A percentile compares a stretch with the other conserved stretches of the same genome.
Evolutionary conservation across 2,797 vertebrate genomes (phyloP).

Genomic region (Poliocrania exsul): DNA sequence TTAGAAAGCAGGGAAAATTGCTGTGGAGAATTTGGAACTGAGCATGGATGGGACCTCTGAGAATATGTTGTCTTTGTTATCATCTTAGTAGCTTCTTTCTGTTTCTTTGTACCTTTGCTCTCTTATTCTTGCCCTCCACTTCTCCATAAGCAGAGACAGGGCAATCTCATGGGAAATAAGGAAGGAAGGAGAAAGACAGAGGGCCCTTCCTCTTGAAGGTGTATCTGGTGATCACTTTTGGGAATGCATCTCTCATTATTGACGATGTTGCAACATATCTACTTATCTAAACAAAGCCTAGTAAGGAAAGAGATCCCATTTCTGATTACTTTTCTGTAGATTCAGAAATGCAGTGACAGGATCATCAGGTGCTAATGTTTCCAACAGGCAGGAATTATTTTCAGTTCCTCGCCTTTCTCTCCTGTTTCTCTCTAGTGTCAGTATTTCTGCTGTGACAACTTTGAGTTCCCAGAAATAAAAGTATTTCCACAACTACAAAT

Average conservation of each 20-base stretch:
- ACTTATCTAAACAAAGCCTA: neutral
- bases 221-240: neutral
- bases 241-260: neutral
- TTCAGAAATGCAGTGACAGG: neutral
- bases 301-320: neutral
- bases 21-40: neutral
- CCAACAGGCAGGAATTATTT: neutral
- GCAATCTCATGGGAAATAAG: neutral
- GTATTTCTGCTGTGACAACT: neutral
- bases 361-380: neutral
- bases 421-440: neutral
- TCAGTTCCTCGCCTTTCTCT: neutral
- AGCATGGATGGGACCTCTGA: neutral
- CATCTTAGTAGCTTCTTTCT: neutral
- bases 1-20: neutral
- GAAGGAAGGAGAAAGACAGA: neutral
- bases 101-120: neutral
- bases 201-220: neutral
- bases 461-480: neutral
- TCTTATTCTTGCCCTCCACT: neutral
- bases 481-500: neutral
- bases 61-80: neutral
- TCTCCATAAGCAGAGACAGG: neutral
- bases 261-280: neutral
- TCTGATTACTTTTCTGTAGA: neutral